Percentiles rank a stretch among this genome's conserved stretches.
Conservation (phyloP, 2,113 vertebrate genomes). For the Lepus americanus region DNA sequence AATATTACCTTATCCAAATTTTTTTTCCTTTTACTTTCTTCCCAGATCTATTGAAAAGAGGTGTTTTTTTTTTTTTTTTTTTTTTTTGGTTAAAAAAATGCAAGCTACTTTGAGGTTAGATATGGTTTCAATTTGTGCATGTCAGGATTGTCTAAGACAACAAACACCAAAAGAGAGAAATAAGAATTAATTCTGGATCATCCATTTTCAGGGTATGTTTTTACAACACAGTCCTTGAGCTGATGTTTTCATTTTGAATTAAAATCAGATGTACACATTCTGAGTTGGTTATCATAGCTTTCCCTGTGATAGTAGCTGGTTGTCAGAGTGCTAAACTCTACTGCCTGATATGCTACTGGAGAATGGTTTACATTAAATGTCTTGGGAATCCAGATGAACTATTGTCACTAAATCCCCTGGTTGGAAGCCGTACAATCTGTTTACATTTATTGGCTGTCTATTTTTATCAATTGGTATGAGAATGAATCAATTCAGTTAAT, state of each 20-base stretch:
- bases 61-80: neutral
- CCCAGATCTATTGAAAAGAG: neutral
- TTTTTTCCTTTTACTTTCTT: neutral
- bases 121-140: constrained; percentile 34
- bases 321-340: neutral
- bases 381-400: constrained; percentile 29
- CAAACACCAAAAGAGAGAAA: constrained; percentile 16
- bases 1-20: constrained; percentile 10
- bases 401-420: constrained; percentile 13
- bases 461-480: constrained; percentile 36
- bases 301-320: constrained; percentile 38
- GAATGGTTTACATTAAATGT: neutral
- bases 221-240: neutral
- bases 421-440: constrained; percentile 23
- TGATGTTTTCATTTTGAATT: constrained; percentile 64
- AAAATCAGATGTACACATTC: constrained; percentile 43
- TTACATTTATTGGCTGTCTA: constrained; percentile 63
- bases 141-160: constrained; percentile 46
- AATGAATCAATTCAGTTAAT: constrained; percentile 46
- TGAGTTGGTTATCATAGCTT: constrained; percentile 2
- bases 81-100: neutral
- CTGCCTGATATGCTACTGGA: neutral
- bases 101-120: neutral
- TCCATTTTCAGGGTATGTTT: constrained; percentile 56
- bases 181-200: neutral